Evolutionary conservation across 2,113 vertebrate species (phyloP), one percentile per base, ranked within the genome.

Genomic region (Brienomyrus longianalis): DNA sequence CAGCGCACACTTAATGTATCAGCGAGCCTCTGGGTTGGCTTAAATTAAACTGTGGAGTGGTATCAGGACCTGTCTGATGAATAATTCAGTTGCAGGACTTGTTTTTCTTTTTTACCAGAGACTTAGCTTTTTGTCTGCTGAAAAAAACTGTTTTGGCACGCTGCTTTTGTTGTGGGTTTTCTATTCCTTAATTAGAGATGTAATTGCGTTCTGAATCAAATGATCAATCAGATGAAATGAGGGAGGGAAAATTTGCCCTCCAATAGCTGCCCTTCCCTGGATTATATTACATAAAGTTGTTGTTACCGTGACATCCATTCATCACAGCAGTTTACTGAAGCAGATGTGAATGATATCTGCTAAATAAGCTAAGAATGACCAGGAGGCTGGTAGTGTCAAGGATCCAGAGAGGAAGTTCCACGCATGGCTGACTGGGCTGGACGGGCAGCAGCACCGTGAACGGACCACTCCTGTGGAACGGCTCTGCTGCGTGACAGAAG

Each of bases 281-380:
- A 92, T 94, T 93, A 93, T 89, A 91, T 93, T 92, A 92, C 91
- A 91, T 90, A 52, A 52, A 92, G 92, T 92, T 91, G 93, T 17
- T 17, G 2, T 39, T 39, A 92, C 90, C 86, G 89, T 91, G 89
- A 90, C 90, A 54, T 74, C 92, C 92, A 89, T 89, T 90, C 91
- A 91, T 91, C 91, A 92, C 89, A 91, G 92, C 87, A 84, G 93
- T 94, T 93, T 91, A 90, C 87, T 51, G 48, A 86, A 47, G 43
- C 43, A 86, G 83, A 86, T 51, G 45, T 47, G 5, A 45, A 48
- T 9, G 4, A 47, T 27, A 17, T 48, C 21, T 51, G 89, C 0
- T 48, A 89, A 85, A 92, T 91, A 92, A 15, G 21, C n/a, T 50
- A 11, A 13, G 27, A 51, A 86, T 85, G 83, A 84, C 43, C 9